Evolutionary conservation across 2,113 vertebrate genomes (phyloP).

Genomic region (Hippolais icterina): DNA sequence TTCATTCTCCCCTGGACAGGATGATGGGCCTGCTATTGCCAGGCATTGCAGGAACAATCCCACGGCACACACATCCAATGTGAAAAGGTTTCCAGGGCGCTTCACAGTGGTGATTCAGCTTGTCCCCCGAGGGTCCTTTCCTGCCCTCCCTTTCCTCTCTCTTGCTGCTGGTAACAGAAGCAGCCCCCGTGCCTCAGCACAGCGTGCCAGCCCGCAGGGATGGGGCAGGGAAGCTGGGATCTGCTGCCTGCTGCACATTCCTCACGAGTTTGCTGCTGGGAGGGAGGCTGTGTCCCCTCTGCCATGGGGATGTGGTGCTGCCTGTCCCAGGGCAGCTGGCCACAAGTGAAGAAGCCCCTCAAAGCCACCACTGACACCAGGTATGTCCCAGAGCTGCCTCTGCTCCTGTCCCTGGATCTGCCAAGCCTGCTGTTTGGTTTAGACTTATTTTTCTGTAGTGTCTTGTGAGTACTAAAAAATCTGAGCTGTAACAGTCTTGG

Average conservation of each 20-base stretch:
- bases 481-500: background rate
- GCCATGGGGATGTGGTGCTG: accelerated
- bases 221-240: background rate
- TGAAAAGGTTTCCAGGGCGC: background rate
- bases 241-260: background rate
- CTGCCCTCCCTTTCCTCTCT: background rate
- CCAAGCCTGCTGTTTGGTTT: background rate
- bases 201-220: accelerated
- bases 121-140: conserved; percentile 27
- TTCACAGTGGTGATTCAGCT: conserved; percentile 1
- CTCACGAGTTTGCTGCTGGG: background rate
- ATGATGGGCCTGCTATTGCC: background rate
- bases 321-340: background rate
- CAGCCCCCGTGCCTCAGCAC: background rate
- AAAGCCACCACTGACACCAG: background rate
- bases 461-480: background rate
- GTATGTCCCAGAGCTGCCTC: accelerated
- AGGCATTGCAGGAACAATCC: background rate
- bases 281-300: background rate
- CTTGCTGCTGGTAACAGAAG: background rate
- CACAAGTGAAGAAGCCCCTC: background rate
- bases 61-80: background rate
- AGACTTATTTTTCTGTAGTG: background rate
- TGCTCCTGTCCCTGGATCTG: background rate
- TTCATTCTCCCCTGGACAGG: background rate